phyloP scores from a whole-genome alignment of 2,113 vertebrate species.

The Gallinago paraguaiae region DNA sequence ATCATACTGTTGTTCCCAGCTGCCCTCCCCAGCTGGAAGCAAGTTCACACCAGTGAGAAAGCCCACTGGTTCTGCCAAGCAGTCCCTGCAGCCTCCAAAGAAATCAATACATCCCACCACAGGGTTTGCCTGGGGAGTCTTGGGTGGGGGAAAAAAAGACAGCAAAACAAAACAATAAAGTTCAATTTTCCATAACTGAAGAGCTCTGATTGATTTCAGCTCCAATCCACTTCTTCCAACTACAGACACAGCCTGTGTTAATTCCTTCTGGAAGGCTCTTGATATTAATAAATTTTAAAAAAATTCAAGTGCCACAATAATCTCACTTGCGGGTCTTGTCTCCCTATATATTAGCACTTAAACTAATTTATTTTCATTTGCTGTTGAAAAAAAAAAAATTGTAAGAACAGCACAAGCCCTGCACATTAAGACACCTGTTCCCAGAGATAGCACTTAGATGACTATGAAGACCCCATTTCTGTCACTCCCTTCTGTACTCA shows the following conservation, averaged over 20 bases:
- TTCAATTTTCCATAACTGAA: neutral
- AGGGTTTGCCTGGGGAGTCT: neutral
- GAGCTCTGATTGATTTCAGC: neutral
- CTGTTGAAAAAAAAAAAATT: neutral
- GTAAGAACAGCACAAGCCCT: neutral
- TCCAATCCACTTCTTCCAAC: neutral
- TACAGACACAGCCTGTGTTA: neutral
- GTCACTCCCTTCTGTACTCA: neutral
- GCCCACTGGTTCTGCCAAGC: neutral
- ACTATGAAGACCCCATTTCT: neutral
- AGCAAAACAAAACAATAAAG: neutral
- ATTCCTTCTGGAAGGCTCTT: neutral
- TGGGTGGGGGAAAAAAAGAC: neutral
- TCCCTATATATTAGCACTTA: neutral
- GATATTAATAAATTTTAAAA: neutral
- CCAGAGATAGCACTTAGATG: neutral
- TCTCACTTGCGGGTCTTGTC: neutral
- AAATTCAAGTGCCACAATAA: neutral
- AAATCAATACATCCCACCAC: neutral
- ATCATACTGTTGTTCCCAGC: neutral
- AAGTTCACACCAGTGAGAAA: neutral
- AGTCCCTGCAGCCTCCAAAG: neutral
- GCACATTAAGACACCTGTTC: neutral
- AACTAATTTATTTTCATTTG: neutral
- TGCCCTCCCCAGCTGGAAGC: neutral